Base-by-base conservation (phyloP, 2,888 invertebrate species). In the Chymomyza amoena region DNA sequence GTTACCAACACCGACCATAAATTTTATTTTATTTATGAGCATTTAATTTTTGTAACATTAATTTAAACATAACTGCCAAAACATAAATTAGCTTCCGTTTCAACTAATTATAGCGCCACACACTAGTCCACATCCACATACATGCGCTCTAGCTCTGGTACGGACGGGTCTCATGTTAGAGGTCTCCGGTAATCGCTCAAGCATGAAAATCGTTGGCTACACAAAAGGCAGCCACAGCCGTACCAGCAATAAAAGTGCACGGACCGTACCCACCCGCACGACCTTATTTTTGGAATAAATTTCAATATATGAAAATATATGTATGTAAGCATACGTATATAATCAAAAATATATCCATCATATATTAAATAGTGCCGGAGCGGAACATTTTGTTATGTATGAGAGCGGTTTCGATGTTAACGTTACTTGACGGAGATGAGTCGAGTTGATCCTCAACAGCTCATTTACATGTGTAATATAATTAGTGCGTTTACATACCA, bases 71-170 rank as follows among this genome's bases (percentile, higher is more conserved):
- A 90, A 90, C 90, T 90, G 90, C 88, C 90, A 89, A 89, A 90
- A 90, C 89, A 90, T 89, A 90, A 90, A 90, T 90, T 90, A 90
- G 89, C 89, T 89, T 87, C 89, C 87, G 88, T 89, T 88, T 89
- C 84, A 84, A 88, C 89, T 90, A 90, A 89, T 88, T 86, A 89
- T 89, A 81, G 76, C 79, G 52, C 60, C 65, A 7, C 54, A 65
- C 32, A 63, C 13, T 39, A 15, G 50, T 52, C 62, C 16, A 6
- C 61, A 39, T 7, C 3, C 39, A 45, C 6, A 45, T 13, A 45
- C 39, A 45, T 13, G 39, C 13, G 39, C 39, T 25, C 32, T 45
- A 2, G 28, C 28, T 28, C 32, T 45, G 10, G 39, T 45, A 45
- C 13, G 39, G 39, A 45, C 32, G 32, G 51, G 51, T 16, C 50